Percentiles rank a stretch among this genome's conserved stretches.
Conservation (phyloP, 2,888 invertebrate species). For the Sisyra nigra region DNA sequence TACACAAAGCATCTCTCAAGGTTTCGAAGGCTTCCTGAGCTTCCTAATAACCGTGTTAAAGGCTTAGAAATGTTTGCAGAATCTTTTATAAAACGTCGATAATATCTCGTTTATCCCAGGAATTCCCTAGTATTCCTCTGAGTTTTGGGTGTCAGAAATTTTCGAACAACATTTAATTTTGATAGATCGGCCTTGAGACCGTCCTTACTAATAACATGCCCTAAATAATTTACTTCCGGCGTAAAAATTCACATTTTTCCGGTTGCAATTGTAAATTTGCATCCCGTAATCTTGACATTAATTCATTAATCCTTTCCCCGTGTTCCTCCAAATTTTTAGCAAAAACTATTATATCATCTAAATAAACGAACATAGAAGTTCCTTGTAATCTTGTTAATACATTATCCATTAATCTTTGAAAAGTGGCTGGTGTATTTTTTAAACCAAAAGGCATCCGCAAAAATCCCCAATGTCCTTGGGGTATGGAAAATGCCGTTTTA, state of each 20-base stretch:
- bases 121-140: too few species aligned
- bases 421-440: slow-evolving; percentile 24
- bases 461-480: slow-evolving; percentile 21
- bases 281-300: slow-evolving; percentile 11
- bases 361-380: slow-evolving; percentile 18
- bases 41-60: slow-evolving; percentile 12
- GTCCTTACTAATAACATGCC: slow-evolving; percentile 17
- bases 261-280: slow-evolving; percentile 12
- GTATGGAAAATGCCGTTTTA: slow-evolving; percentile 22
- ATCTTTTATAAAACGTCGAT: too few species aligned
- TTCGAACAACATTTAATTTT: slow-evolving; percentile 14
- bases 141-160: too few species aligned
- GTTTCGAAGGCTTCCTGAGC: slow-evolving; percentile 5
- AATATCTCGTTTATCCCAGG: too few species aligned
- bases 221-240: slow-evolving; percentile 16
- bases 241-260: slow-evolving; percentile 13
- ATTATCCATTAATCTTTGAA: slow-evolving; percentile 23
- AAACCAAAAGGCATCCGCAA: slow-evolving; percentile 22
- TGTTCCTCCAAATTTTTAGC: slow-evolving; percentile 14
- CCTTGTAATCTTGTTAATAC: slow-evolving; percentile 20
- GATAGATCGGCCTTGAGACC: slow-evolving; percentile 17
- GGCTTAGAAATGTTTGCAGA: slow-evolving; percentile 15
- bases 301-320: slow-evolving; percentile 9
- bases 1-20: slow-evolving; percentile 24
- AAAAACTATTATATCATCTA: slow-evolving; percentile 20